A percentile compares a stretch with the other conserved stretches of the same genome.
Conservation (phyloP, 2,113 vertebrate genomes). For the Syngnathus floridae region DNA sequence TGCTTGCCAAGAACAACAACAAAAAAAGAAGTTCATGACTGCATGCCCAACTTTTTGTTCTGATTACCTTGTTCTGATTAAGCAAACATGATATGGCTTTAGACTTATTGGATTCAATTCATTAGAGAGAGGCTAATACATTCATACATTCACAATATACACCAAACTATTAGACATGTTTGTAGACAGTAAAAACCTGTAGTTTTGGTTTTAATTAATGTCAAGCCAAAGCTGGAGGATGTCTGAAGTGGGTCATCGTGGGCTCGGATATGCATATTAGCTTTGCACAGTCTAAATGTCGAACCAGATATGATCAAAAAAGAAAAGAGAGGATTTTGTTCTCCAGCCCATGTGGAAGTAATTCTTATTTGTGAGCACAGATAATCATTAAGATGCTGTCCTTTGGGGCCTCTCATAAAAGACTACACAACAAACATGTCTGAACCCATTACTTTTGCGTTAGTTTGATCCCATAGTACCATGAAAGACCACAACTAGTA, state of each 20-base stretch:
- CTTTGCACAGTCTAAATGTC: constrained; percentile 1
- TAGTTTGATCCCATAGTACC: neutral
- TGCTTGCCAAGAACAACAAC: neutral
- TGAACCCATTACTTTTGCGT: constrained; percentile 19
- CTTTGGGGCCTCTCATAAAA: constrained; percentile 8
- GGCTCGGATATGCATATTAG: neutral
- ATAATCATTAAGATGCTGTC: constrained; percentile 44
- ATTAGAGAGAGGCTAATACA: neutral
- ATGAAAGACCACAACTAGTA: no score
- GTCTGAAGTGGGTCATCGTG: neutral
- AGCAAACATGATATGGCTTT: neutral
- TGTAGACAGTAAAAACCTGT: neutral
- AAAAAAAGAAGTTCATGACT: neutral
- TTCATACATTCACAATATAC: neutral
- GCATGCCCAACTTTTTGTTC: neutral
- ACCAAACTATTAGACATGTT: neutral
- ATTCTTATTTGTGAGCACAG: constrained; percentile 29
- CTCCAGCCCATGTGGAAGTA: constrained; percentile 30
- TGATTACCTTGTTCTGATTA: neutral
- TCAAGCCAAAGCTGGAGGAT: neutral
- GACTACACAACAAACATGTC: constrained; percentile 20
- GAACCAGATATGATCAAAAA: neutral
- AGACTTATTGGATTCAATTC: neutral
- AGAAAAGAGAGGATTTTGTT: constrained; percentile 11
- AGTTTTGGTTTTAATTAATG: constrained; percentile 1